A percentile compares a stretch with the other conserved stretches of the same genome.
Conservation (phyloP, 2,113 vertebrate genomes). For the Numida meleagris region DNA sequence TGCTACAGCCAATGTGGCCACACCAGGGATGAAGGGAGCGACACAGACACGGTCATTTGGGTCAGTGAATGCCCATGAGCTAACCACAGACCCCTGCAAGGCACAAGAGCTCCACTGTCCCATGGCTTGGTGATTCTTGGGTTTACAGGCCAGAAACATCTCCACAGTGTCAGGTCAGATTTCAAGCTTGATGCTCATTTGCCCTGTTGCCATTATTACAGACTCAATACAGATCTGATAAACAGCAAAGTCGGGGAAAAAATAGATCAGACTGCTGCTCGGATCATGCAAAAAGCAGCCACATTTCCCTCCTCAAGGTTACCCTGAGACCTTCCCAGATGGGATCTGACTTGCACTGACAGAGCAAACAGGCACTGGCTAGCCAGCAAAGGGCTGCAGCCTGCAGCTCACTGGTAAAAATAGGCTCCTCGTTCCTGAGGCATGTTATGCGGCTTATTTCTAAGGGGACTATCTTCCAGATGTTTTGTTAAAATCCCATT, state of each 20-base stretch:
- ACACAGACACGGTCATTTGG: accelerated
- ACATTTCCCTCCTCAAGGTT: neutral
- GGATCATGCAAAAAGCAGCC: neutral
- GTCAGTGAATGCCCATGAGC: neutral
- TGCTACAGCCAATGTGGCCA: neutral
- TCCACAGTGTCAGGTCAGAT: neutral
- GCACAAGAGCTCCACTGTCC: neutral
- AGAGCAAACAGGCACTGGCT: neutral
- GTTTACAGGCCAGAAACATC: neutral
- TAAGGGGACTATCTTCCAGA: neutral
- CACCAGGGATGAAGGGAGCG: neutral
- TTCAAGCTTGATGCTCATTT: neutral
- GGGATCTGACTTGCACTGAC: neutral
- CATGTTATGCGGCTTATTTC: neutral
- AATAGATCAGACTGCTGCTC: neutral
- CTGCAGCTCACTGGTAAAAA: neutral
- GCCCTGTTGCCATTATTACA: neutral
- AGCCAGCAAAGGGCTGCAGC: neutral
- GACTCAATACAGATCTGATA: neutral
- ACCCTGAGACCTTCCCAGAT: neutral
- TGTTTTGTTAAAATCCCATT: neutral
- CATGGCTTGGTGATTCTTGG: neutral
- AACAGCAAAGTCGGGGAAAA: neutral
- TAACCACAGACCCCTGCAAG: neutral
- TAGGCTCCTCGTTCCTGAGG: neutral